phyloP scores from a whole-genome alignment of 2,113 vertebrate genomes.

The Cebus imitator region DNA sequence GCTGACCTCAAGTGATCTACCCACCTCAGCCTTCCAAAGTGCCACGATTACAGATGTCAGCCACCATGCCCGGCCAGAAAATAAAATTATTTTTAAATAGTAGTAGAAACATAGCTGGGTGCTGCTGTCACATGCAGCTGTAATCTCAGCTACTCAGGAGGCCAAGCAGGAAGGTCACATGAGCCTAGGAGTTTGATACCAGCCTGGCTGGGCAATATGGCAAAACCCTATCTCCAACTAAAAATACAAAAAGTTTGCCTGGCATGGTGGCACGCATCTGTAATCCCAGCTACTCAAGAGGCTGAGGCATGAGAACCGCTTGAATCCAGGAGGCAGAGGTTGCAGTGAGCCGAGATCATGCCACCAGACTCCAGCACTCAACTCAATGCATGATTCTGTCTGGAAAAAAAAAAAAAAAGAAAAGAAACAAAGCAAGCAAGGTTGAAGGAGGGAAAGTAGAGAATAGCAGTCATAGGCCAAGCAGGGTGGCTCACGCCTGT shows the following conservation, averaged over 20 bases:
- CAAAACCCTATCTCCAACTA: not conserved
- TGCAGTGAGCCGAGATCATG: not conserved
- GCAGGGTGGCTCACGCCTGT: no score
- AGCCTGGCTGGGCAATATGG: not conserved
- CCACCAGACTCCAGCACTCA: not conserved
- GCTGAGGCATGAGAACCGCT: no score
- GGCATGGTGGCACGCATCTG: no score
- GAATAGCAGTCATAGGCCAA: not conserved
- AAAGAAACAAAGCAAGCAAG: no score
- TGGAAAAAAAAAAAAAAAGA: not conserved
- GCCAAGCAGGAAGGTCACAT: not conserved
- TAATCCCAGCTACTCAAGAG: no score
- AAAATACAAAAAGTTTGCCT: no score
- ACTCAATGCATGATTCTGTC: not conserved
- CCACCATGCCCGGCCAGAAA: not conserved
- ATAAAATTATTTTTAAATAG: not conserved
- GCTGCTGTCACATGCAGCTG: not conserved
- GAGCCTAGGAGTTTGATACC: not conserved
- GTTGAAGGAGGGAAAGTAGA: not conserved
- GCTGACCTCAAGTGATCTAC: no score
- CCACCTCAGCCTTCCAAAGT: no score
- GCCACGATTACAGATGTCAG: no score
- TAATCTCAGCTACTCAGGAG: not conserved
- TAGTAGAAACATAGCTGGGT: not conserved
- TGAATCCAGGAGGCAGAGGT: no score